Conservation (phyloP, 2,113 vertebrate genomes). For the Neodontobutis hainanensis region DNA sequence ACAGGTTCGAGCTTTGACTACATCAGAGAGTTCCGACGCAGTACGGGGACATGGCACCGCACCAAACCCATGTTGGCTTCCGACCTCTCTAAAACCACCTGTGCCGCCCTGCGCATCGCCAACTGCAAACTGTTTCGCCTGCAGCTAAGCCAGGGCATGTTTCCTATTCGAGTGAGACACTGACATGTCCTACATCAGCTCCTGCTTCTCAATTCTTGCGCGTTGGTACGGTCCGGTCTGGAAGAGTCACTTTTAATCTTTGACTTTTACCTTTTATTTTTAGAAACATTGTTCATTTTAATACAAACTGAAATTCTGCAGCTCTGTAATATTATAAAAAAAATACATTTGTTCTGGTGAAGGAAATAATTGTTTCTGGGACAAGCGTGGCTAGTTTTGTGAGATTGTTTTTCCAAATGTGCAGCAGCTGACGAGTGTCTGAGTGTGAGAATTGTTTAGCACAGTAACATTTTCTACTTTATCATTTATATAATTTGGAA, state of each 20-base stretch:
- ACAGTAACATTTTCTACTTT: not conserved
- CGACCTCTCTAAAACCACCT: slow-evolving; percentile 91
- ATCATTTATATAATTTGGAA: not conserved
- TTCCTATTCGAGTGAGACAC: slow-evolving; percentile 85
- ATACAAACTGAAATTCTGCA: slow-evolving; percentile 10
- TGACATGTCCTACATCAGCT: slow-evolving; percentile 33
- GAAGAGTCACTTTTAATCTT: slow-evolving; percentile 14
- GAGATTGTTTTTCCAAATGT: no score
- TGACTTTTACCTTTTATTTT: slow-evolving; percentile 1
- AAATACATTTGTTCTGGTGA: not conserved
- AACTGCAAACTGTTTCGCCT: slow-evolving; percentile 97
- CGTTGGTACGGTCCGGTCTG: slow-evolving; percentile 16
- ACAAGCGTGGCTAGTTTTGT: not conserved
- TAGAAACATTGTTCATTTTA: slow-evolving; percentile 5
- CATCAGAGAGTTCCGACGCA: slow-evolving; percentile 93
- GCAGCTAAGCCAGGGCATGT: slow-evolving; percentile 92
- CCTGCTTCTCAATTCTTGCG: slow-evolving; percentile 14
- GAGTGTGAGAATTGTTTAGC: not conserved
- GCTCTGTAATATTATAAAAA: not conserved
- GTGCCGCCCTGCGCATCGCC: slow-evolving; percentile 89
- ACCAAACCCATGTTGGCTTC: slow-evolving; percentile 87
- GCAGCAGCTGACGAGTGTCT: not conserved
- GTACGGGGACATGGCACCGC: slow-evolving; percentile 94
- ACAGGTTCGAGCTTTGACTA: slow-evolving; percentile 95
- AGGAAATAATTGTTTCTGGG: not conserved